Evolutionary conservation across 2,797 vertebrate species (phyloP).

Genomic region (Cygnus olor): DNA sequence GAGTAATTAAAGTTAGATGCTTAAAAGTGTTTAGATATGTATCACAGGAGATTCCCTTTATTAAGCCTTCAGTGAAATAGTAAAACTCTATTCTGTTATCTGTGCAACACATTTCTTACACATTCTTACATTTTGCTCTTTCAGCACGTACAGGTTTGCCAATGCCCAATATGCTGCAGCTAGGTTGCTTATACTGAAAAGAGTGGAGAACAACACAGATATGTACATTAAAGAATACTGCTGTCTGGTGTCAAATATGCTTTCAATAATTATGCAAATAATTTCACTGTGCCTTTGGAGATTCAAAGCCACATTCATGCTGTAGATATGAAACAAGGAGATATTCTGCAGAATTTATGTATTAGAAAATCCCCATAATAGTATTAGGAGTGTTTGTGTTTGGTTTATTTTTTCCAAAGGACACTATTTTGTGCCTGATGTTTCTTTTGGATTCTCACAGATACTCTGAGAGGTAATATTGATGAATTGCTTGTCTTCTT

Average conservation of each 20-base stretch:
- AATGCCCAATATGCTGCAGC: not conserved
- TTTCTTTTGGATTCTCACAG: not conserved
- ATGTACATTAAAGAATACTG: not conserved
- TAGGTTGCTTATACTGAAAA: not conserved
- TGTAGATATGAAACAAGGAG: not conserved
- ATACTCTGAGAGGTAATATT: not conserved
- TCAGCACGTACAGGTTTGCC: not conserved
- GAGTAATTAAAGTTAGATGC: not conserved
- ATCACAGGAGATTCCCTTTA: not conserved
- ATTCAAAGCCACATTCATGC: not conserved
- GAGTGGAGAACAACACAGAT: not conserved
- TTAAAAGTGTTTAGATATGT: not conserved
- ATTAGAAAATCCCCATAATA: not conserved
- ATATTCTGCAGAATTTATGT: not conserved
- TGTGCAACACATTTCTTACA: no score
- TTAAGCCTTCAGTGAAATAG: not conserved
- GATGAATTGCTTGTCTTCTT: not conserved
- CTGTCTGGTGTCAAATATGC: not conserved
- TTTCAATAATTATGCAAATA: not conserved
- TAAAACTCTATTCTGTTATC: rapidly evolving
- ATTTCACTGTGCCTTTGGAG: not conserved
- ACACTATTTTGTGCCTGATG: not conserved
- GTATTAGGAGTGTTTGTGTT: not conserved
- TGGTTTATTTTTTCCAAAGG: not conserved
- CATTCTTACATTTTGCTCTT: not conserved